phyloP scores from a whole-genome alignment of 2,113 vertebrate genomes.

The Beaufortia kweichowensis region DNA sequence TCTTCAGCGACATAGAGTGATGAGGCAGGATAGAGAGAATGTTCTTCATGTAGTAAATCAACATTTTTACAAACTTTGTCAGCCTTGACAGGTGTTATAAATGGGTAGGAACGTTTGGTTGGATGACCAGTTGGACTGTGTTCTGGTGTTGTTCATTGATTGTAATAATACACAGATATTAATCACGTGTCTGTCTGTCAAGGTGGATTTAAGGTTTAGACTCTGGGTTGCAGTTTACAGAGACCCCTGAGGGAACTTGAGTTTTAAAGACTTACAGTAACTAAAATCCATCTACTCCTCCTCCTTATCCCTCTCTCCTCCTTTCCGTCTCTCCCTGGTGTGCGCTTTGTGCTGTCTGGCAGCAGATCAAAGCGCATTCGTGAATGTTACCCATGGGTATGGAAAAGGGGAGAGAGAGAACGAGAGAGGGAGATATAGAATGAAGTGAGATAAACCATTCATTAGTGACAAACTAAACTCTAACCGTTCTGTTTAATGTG shows the following conservation, averaged over 20 bases:
- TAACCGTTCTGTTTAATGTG: slow-evolving; percentile 73
- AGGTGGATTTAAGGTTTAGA: background rate
- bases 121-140: background rate
- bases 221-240: slow-evolving; percentile 28
- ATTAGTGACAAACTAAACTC: slow-evolving; percentile 49
- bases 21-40: slow-evolving; percentile 49
- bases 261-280: slow-evolving; percentile 56
- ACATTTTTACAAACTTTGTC: slow-evolving; percentile 39
- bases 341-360: slow-evolving; percentile 70
- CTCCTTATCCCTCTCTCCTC: slow-evolving; percentile 20
- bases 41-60: slow-evolving; percentile 26
- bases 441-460: slow-evolving; percentile 60
- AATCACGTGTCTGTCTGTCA: background rate
- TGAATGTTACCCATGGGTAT: slow-evolving; percentile 73
- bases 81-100: slow-evolving; percentile 16
- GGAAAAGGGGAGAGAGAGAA: slow-evolving; percentile 43
- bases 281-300: slow-evolving; percentile 41
- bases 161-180: background rate
- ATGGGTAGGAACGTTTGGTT: slow-evolving; percentile 15
- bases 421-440: slow-evolving; percentile 67
- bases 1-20: slow-evolving; percentile 51
- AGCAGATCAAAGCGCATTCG: slow-evolving; percentile 76
- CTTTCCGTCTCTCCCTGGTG: slow-evolving; percentile 31
- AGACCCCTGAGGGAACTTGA: slow-evolving; percentile 39
- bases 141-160: background rate